Conservation (phyloP, 2,888 invertebrate species). For the Lithophane ornitopus region DNA sequence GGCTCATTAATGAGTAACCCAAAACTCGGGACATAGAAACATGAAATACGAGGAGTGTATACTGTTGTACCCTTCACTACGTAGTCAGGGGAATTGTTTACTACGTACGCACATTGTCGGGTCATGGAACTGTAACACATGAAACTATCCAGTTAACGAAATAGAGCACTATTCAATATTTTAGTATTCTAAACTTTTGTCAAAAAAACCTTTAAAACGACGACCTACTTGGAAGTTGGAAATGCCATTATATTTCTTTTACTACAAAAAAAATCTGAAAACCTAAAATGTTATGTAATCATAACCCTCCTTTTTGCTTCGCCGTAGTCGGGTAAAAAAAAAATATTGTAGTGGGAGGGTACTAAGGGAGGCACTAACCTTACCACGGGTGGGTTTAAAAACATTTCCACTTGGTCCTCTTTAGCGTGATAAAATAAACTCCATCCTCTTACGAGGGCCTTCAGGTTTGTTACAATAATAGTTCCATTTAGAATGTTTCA, state of each 20-base stretch:
- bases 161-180: neutral
- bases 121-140: constrained; percentile 30
- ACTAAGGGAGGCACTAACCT: neutral
- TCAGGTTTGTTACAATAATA: constrained; percentile 45
- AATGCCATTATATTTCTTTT: neutral
- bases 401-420: constrained; percentile 25
- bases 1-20: constrained; percentile 64
- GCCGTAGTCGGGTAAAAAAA: too few relatives aligned
- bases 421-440: constrained; percentile 50
- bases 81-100: constrained; percentile 54
- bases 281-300: neutral
- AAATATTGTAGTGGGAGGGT: neutral
- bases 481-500: constrained; percentile 30
- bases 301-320: too few relatives aligned
- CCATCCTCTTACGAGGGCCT: constrained; percentile 44
- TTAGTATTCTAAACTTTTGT: neutral
- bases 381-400: constrained; percentile 29
- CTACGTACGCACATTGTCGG: constrained; percentile 12
- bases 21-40: constrained; percentile 62
- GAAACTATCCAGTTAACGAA: neutral
- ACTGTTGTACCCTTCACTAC: constrained; percentile 51
- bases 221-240: neutral
- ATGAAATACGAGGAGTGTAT: constrained; percentile 61
- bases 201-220: neutral
- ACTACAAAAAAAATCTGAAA: neutral